These are phyloP conservation scores for Drosophila suzukii DNA, from an alignment of 1,140 invertebrate species.

Conservation along the genomic window DNA sequence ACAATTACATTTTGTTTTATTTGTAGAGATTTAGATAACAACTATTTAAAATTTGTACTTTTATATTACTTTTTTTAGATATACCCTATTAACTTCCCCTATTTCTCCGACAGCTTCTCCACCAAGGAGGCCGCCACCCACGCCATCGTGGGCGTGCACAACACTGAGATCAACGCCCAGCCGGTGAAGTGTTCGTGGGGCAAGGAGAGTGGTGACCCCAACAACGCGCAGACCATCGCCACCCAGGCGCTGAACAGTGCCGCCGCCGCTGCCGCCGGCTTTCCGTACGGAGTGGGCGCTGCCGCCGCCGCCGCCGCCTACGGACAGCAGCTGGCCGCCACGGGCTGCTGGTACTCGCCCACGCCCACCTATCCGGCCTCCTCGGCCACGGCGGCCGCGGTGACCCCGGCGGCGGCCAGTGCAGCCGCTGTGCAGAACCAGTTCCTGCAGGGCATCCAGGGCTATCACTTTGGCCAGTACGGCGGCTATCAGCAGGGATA, in stretches of 20 bases:
- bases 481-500: slow-evolving; percentile 92
- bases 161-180: slow-evolving; percentile 98
- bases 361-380: slow-evolving; percentile 87
- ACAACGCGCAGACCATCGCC: slow-evolving; percentile 90
- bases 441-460: slow-evolving; percentile 92
- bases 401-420: slow-evolving; percentile 89
- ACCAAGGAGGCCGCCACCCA: slow-evolving; percentile 98
- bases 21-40: too few species aligned
- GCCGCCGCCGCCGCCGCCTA: slow-evolving; percentile 82
- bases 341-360: slow-evolving; percentile 90
- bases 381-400: slow-evolving; percentile 84
- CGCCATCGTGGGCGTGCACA: slow-evolving; percentile 98
- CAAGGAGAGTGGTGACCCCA: slow-evolving; percentile 97
- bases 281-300: slow-evolving; percentile 77
- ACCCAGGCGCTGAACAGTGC: slow-evolving; percentile 85
- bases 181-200: slow-evolving; percentile 99
- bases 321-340: slow-evolving; percentile 83
- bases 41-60: too few species aligned
- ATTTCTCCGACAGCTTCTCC: slow-evolving; percentile 90
- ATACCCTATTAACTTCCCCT: not conserved
- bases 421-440: slow-evolving; percentile 86
- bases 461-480: slow-evolving; percentile 91
- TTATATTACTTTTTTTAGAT: not conserved
- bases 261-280: slow-evolving; percentile 77
- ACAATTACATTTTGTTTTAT: too few species aligned